Evolutionary conservation across 2,888 invertebrate genomes (phyloP).

Genomic region (Achlya flavicornis): DNA sequence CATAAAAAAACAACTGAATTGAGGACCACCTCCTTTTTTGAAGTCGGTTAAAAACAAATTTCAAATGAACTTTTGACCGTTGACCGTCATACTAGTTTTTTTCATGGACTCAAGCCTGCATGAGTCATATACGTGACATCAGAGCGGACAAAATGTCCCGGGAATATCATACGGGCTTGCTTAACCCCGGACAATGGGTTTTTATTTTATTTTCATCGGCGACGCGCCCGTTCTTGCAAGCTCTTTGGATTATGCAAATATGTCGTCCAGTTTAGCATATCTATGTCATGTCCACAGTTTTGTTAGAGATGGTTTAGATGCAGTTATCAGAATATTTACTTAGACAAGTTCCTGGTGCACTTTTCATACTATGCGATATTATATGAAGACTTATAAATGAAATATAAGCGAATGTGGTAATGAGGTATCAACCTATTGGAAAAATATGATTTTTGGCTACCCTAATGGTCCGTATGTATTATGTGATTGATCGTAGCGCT

Average conservation of each 20-base stretch:
- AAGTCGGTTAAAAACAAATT: too few species aligned
- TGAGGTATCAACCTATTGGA: too few species aligned
- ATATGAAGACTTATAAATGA: too few species aligned
- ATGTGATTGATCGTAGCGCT: too few species aligned
- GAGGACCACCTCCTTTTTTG: too few species aligned
- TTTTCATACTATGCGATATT: too few species aligned
- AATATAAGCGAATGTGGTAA: too few species aligned
- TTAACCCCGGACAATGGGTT: constrained; percentile 37
- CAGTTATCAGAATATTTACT: constrained; percentile 24
- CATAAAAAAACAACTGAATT: too few species aligned
- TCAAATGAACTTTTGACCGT: not conserved
- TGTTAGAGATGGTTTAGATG: constrained; percentile 34
- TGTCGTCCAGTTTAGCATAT: constrained; percentile 40
- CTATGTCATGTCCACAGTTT: constrained; percentile 30
- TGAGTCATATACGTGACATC: not conserved
- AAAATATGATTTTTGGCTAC: too few species aligned
- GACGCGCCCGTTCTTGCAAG: constrained; percentile 35
- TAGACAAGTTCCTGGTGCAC: not conserved
- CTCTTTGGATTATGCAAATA: constrained; percentile 40
- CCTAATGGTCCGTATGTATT: too few species aligned
- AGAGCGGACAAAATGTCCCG: not conserved
- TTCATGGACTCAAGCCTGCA: not conserved
- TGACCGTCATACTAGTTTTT: not conserved
- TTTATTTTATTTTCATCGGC: constrained; percentile 46
- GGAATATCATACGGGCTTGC: constrained; percentile 12